Evolutionary conservation across 2,113 vertebrate species (phyloP), one percentile per base, ranked within the genome.

Genomic region (Pelvicachromis taeniatus): DNA sequence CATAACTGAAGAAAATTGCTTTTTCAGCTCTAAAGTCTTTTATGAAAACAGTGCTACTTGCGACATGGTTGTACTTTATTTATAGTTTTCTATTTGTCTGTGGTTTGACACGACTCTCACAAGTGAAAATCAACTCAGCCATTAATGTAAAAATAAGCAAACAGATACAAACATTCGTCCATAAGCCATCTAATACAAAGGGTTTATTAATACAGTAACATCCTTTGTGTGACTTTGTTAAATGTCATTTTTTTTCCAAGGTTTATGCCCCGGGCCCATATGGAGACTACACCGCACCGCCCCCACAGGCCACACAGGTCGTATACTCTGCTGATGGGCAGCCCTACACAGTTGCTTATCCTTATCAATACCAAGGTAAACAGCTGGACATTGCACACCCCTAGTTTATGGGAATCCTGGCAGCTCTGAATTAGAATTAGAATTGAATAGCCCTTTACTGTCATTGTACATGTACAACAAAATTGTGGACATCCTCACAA

Each of bases 331-430:
- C 95, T 68, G 93, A 95, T 19, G 94, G 95, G 52, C 94, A 96
- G 81, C 93, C 94, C 29, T 96, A 96, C 29, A 91, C 95, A 19
- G 94, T 95, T 23, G 93, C 95, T 4, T 96, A 95, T 75, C 96
- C 95, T 3, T 95, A 96, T 78, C 94, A 95, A 45, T 95, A 96
- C 82, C 96, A 94, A 93, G 95, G 95, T 96, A 89, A 85, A 58
- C 13, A 73, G 26, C 68, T 50, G 68, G 2, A 50, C 42, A 73
- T 23, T 65, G 61, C 35, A 35, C 63, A 68, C 63, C 35, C 23
- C 35, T 68, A 40, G 63, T 68, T 23, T 2, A 68, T 42, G 42
- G 35, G 35, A 68, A 23, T 68, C n/a, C 63, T 42, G n/a, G 63
- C 0, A 42, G 63, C n/a, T 35, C 59, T n/a, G 33, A 33, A 59